Conservation (phyloP, 2,113 vertebrate species). For the Chaetorhynchus papuensis region DNA sequence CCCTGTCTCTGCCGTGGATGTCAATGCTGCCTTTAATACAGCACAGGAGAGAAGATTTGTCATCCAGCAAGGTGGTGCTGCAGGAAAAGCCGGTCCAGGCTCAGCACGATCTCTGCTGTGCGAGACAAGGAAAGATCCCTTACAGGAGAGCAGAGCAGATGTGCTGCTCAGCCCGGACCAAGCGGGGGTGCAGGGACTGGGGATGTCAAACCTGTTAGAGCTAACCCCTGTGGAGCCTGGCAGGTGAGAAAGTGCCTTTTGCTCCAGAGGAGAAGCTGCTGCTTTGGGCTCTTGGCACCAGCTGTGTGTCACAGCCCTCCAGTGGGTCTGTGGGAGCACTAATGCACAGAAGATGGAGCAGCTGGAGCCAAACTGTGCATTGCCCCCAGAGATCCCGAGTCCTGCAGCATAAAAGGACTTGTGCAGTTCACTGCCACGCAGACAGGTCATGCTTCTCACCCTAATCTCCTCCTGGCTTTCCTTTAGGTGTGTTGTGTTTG, state of each 20-base stretch:
- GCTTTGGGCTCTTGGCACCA: rapidly evolving
- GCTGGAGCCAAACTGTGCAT: not conserved
- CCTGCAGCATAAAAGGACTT: not conserved
- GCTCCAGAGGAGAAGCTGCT: not conserved
- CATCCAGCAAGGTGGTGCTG: not conserved
- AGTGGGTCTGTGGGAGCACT: not conserved
- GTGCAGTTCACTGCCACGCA: rapidly evolving
- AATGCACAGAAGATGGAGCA: not conserved
- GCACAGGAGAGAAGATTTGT: not conserved
- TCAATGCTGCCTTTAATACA: not conserved
- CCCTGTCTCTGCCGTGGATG: not conserved
- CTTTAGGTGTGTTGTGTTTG: not conserved
- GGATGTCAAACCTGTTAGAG: not conserved
- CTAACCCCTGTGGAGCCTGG: not conserved
- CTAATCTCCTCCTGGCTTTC: not conserved
- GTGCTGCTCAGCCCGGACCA: not conserved
- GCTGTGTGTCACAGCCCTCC: rapidly evolving
- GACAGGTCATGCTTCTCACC: not conserved
- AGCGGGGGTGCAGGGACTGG: not conserved
- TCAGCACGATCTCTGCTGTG: not conserved
- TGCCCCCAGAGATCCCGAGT: not conserved
- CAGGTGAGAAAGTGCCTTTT: not conserved
- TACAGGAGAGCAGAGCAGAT: not conserved
- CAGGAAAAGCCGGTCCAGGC: not conserved
- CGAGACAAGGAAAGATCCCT: not conserved